These are phyloP conservation scores for Sebastes minor DNA, from an alignment of 2,797 vertebrate species.

Conservation along the genomic window DNA sequence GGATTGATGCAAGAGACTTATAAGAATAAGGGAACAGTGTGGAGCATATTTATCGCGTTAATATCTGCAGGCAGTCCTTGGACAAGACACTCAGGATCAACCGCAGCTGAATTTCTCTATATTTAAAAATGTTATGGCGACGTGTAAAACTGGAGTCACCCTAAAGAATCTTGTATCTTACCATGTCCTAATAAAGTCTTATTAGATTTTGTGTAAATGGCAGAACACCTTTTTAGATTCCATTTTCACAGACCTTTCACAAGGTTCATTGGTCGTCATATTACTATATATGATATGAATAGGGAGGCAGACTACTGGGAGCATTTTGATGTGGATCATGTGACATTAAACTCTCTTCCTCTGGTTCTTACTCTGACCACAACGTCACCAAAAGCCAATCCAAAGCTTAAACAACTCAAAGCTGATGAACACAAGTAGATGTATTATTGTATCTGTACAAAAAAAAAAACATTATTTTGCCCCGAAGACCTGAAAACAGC, in stretches of 20 bases:
- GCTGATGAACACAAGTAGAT: background rate
- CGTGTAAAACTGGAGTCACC: background rate
- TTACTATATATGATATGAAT: background rate
- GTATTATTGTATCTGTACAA: background rate
- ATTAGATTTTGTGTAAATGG: slow-evolving; percentile 17
- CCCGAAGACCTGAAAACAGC: background rate
- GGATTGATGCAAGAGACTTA: background rate
- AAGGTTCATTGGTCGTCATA: background rate
- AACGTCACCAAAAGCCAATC: background rate
- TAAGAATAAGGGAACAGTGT: background rate
- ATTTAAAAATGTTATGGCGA: background rate
- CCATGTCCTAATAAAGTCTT: slow-evolving; percentile 17
- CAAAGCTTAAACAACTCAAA: background rate
- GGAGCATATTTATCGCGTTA: background rate
- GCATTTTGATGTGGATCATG: background rate
- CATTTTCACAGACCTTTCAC: slow-evolving; percentile 31
- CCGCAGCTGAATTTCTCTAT: background rate
- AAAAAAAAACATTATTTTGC: background rate
- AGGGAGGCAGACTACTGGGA: background rate
- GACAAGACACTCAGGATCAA: background rate
- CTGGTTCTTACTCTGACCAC: background rate
- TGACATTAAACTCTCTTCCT: background rate
- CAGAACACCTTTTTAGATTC: slow-evolving; percentile 1
- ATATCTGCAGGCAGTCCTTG: background rate
- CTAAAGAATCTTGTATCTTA: background rate